Conservation (phyloP, 1,140 invertebrate genomes). For the Nephila pilipes region DNA sequence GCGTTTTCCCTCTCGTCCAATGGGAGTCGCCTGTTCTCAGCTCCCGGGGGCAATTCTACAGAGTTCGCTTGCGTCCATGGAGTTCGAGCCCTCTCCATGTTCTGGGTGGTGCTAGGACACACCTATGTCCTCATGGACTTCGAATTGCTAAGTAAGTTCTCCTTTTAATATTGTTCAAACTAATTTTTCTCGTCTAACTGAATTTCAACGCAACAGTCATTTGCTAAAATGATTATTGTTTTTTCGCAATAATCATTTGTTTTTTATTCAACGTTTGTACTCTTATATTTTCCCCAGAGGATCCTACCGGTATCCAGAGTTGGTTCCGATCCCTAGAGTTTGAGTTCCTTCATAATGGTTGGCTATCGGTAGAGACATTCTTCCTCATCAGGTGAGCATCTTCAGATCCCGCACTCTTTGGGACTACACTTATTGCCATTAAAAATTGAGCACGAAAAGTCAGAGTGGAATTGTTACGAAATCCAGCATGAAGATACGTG, state of each 20-base stretch:
- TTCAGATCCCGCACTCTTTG: no score
- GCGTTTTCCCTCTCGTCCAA: conserved; percentile 47
- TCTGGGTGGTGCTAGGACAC: conserved; percentile 95
- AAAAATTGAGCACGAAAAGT: no score
- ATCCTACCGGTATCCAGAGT: neutral
- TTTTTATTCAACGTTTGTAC: no score
- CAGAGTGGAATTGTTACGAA: no score
- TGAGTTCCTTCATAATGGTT: conserved; percentile 77
- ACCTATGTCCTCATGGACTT: conserved; percentile 83
- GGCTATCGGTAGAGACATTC: conserved; percentile 77
- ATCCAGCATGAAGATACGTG: no score
- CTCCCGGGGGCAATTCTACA: neutral
- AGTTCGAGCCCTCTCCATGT: conserved; percentile 91
- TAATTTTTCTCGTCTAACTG: no score
- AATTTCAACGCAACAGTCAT: no score
- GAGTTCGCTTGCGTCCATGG: conserved; percentile 85
- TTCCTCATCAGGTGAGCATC: conserved; percentile 76
- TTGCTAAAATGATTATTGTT: no score
- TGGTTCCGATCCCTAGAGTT: conserved; percentile 65
- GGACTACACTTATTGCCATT: no score
- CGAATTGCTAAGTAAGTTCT: conserved; percentile 55
- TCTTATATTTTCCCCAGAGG: conserved; percentile 1
- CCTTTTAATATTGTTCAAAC: neutral
- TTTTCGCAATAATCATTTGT: no score
- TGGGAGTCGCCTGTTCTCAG: neutral